Conservation (phyloP, 2,113 vertebrate genomes). For the Notiomystis cincta region DNA sequence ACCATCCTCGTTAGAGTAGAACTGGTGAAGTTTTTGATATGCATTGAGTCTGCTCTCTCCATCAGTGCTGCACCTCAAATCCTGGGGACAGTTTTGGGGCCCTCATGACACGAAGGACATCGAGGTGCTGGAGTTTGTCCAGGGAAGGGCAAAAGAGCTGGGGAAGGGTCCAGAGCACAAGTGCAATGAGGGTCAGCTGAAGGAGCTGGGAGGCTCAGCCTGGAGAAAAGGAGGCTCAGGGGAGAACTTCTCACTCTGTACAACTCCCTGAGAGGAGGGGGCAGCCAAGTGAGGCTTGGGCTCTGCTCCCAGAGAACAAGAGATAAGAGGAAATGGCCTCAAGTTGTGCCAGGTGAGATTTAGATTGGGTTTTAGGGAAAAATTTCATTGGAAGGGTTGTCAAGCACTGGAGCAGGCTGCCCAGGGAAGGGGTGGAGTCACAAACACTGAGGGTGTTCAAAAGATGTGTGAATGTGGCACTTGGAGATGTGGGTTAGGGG, state of each 20-base stretch:
- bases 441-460: background rate
- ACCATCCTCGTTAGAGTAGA: background rate
- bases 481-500: background rate
- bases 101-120: background rate
- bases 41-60: background rate
- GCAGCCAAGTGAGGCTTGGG: accelerated
- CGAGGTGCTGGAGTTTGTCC: background rate
- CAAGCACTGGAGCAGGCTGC: background rate
- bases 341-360: background rate
- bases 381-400: accelerated
- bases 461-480: background rate
- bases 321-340: background rate
- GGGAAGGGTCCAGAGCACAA: background rate
- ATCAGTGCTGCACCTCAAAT: background rate
- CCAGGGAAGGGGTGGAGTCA: background rate
- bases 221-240: background rate
- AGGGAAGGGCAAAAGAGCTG: background rate
- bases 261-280: background rate
- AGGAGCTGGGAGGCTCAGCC: background rate
- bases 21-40: background rate
- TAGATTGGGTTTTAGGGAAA: background rate
- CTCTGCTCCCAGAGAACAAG: background rate
- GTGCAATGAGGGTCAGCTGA: background rate
- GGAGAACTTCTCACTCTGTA: accelerated
- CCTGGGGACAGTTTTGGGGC: background rate